Evolutionary conservation across 2,797 vertebrate genomes (phyloP).

Genomic region (Morus bassanus): DNA sequence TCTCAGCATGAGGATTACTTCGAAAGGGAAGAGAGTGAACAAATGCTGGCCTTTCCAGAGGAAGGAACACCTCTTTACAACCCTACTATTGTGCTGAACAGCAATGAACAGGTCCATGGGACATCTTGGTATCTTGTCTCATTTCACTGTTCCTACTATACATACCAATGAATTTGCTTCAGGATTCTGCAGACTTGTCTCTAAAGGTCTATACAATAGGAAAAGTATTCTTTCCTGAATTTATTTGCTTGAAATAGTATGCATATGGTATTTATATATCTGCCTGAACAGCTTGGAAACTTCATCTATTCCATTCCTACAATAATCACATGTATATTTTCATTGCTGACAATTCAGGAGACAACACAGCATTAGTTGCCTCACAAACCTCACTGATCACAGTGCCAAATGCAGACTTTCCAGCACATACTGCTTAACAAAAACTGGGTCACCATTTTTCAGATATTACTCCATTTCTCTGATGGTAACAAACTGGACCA

Average conservation of each 20-base stretch:
- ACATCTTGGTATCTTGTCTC: not conserved
- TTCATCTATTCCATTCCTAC: not conserved
- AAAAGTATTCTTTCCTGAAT: not conserved
- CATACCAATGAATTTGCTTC: not conserved
- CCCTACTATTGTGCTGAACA: not conserved
- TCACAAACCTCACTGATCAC: not conserved
- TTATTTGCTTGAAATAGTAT: not conserved
- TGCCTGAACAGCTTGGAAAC: not conserved
- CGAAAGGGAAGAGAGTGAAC: not conserved
- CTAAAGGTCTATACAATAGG: not conserved
- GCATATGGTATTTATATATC: not conserved
- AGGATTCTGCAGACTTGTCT: not conserved
- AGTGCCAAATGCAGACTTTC: not conserved
- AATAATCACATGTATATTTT: not conserved
- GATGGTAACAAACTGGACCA: not conserved
- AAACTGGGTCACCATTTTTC: not conserved
- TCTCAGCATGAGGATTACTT: not conserved
- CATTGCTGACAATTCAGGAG: not conserved
- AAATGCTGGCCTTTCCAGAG: not conserved
- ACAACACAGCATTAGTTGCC: not conserved
- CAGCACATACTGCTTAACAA: not conserved
- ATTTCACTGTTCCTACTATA: not conserved
- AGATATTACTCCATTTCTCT: not conserved
- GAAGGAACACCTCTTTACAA: not conserved
- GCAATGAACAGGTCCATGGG: not conserved